Evolutionary conservation across 2,113 vertebrate genomes (phyloP).

Genomic region (Myrmecophaga tridactyla): DNA sequence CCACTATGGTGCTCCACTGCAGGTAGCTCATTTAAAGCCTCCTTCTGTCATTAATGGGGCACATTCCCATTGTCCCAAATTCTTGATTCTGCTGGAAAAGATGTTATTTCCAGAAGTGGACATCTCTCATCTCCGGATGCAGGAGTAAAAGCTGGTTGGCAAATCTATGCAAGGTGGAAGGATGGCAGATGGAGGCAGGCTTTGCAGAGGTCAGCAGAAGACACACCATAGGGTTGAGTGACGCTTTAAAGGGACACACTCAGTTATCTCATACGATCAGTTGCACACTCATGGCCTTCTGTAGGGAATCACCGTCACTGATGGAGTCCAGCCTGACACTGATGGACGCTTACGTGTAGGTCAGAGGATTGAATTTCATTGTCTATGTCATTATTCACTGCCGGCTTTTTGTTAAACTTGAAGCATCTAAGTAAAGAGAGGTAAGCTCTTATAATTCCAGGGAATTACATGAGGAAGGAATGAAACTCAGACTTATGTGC

Average conservation of each 20-base stretch:
- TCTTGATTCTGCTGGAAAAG: background rate
- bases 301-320: background rate
- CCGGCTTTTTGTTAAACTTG: background rate
- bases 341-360: background rate
- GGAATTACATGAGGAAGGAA: background rate
- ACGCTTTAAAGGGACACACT: background rate
- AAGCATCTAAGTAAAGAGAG: background rate
- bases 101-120: background rate
- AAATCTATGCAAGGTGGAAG: slow-evolving; percentile 20
- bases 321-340: background rate
- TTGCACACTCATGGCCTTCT: background rate
- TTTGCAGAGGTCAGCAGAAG: background rate
- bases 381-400: background rate
- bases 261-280: background rate
- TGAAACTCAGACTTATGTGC: background rate
- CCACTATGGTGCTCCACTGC: background rate
- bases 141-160: slow-evolving; percentile 58
- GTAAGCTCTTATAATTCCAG: background rate
- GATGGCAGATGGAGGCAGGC: background rate
- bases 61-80: background rate
- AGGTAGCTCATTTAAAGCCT: background rate
- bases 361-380: background rate
- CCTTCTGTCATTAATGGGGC: background rate
- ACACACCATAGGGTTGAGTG: background rate
- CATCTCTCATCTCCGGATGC: background rate